Conservation (phyloP, 2,797 vertebrate species). For the Zalophus californianus region DNA sequence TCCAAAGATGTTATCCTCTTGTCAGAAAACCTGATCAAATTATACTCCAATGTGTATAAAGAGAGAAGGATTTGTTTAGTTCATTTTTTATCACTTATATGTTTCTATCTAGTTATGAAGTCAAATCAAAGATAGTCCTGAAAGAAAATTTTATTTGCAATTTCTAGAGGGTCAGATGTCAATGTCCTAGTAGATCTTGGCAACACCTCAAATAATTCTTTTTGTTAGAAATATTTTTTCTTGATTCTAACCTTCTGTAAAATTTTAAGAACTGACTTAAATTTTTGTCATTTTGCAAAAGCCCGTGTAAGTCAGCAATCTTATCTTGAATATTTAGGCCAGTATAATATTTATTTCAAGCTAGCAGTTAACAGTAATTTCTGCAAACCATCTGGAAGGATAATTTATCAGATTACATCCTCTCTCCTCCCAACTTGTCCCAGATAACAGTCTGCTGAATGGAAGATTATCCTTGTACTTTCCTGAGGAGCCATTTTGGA, state of each 20-base stretch:
- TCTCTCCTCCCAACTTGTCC: not conserved
- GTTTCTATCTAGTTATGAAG: not conserved
- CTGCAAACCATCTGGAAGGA: conserved; percentile 57
- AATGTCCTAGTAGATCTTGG: not conserved
- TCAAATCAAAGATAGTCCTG: conserved; percentile 19
- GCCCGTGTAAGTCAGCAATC: not conserved
- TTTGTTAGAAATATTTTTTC: not conserved
- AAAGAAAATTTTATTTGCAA: conserved; percentile 56
- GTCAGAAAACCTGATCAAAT: not conserved
- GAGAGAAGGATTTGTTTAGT: not conserved
- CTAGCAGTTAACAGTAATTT: conserved; percentile 22
- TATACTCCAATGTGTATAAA: not conserved
- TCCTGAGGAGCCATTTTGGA: not conserved
- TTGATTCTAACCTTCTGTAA: not conserved
- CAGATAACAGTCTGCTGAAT: conserved; percentile 31
- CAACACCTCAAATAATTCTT: conserved; percentile 8
- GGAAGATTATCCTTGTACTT: not conserved
- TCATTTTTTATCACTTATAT: conserved; percentile 45
- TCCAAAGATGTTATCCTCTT: not conserved
- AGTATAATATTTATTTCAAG: conserved; percentile 62
- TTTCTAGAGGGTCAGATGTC: not conserved
- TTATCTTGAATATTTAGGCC: conserved; percentile 60
- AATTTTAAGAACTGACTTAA: conserved; percentile 42
- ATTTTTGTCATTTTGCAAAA: not conserved
- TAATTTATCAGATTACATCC: conserved; percentile 23